These are phyloP conservation scores for Aphidius colemani DNA, from an alignment of 2,888 invertebrate genomes.

Conservation along the genomic window DNA sequence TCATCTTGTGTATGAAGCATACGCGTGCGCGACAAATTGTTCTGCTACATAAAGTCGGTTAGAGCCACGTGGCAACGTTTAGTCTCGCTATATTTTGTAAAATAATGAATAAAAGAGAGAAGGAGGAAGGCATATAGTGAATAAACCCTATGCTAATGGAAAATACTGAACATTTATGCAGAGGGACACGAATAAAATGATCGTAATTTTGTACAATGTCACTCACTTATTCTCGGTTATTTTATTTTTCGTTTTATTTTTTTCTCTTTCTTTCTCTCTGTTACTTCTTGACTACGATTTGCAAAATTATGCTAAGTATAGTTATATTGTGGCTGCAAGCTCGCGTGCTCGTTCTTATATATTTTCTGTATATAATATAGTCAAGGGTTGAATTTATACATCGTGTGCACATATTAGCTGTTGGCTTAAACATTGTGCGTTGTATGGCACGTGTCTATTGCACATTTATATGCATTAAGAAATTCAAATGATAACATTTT, in stretches of 20 bases:
- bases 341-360: constrained; percentile 31
- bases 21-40: constrained; percentile 18
- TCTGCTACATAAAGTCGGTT: constrained; percentile 27
- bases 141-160: constrained; percentile 49
- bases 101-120: no score
- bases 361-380: no score
- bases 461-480: constrained; percentile 29
- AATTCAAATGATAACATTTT: constrained; percentile 49
- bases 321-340: constrained; percentile 27
- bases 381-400: neutral
- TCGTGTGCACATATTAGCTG: neutral
- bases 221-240: no score
- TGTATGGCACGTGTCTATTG: constrained; percentile 38
- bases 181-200: constrained; percentile 35
- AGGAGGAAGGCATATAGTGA: no score
- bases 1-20: neutral
- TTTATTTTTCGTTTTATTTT: neutral
- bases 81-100: constrained; percentile 36
- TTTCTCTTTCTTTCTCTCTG: neutral
- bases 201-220: constrained; percentile 31
- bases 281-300: constrained; percentile 19
- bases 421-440: neutral
- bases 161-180: constrained; percentile 28
- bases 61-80: constrained; percentile 44
- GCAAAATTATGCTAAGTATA: constrained; percentile 51